phyloP scores from a whole-genome alignment of 2,797 vertebrate genomes.

The Benthosema pterotum region DNA sequence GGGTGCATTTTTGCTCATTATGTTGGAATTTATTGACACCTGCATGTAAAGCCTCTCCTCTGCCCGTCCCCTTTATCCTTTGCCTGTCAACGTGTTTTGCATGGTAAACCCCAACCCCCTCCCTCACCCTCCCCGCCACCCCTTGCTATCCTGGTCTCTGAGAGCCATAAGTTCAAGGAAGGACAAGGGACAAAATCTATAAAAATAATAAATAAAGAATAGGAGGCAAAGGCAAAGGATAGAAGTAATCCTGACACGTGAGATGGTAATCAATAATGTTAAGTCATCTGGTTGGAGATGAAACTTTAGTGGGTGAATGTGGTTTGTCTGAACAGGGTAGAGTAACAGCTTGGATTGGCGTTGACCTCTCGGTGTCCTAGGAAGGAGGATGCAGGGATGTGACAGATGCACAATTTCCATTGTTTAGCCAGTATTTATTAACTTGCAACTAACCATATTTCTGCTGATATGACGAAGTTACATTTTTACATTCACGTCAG shows the following conservation, averaged over 20 bases:
- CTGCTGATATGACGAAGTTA: neutral
- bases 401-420: conserved; percentile 3
- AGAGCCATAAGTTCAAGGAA: conserved; percentile 52
- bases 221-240: conserved; percentile 49
- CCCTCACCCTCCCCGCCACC: conserved; percentile 30
- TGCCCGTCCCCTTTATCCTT: conserved; percentile 16
- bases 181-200: conserved; percentile 60
- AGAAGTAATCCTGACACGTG: conserved; percentile 63
- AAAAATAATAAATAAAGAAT: conserved; percentile 22
- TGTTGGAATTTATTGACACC: conserved; percentile 29
- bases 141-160: conserved; percentile 43
- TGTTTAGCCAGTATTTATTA: conserved; percentile 12
- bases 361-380: conserved; percentile 57
- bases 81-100: conserved; percentile 33
- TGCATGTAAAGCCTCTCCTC: conserved; percentile 41
- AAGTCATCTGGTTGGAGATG: conserved; percentile 60
- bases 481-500: neutral
- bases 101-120: conserved; percentile 52
- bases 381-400: conserved; percentile 20
- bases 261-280: conserved; percentile 65
- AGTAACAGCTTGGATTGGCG: conserved; percentile 49
- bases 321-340: conserved; percentile 48
- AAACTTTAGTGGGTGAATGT: conserved; percentile 54
- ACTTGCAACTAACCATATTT: neutral
- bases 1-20: conserved; percentile 16